Base-by-base conservation (phyloP, 2,797 vertebrate genomes). In the Sebastes goodei region DNA sequence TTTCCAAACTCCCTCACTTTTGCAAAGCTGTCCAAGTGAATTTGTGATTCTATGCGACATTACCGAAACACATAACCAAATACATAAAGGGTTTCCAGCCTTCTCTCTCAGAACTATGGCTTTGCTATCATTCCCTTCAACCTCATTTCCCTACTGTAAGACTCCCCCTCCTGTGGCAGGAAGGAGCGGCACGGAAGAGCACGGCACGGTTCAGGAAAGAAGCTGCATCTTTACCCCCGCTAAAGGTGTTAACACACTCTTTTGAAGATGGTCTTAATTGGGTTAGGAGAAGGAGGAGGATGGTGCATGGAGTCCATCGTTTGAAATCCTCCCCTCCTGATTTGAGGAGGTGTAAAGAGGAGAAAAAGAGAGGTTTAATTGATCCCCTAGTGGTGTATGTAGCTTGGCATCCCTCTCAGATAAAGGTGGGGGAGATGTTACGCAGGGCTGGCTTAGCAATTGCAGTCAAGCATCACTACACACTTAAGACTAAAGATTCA, bases 251-350 rank as follows among this genome's bases (percentile, higher is more conserved):
- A 93, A 90, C 76, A 32, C 81, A 86, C 70, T 88, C 90, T 86
- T 95, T 95, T 95, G 94, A 95, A 95, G 94, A 89, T 70, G 71
- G 65, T 88, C 89, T 91, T 96, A 96, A 95, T 96, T 95, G 93
- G 92, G 86, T 90, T 81, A 52, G 81, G 64, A 62, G 70, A 66
- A 69, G 70, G 74, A 14, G 60, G 33, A 61, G 78, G 35, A 12
- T 38, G 53, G 75, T 23, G 74, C 74, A 74, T 66, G 6, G 70
- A 70, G 80, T 61, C 78, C 49, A 46, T 80, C 80, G 72, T 90
- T 92, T 91, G 85, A 90, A 92, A 89, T 81, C 76, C 71, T 81
- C 81, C 69, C 81, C 83, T 83, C 70, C 82, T 64, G 72, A 87
- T 91, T 91, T 89, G 83, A 92, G 80, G 84, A 91, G 89, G 87